Conservation (phyloP, 2,797 vertebrate genomes). For the Rhincodon typus region DNA sequence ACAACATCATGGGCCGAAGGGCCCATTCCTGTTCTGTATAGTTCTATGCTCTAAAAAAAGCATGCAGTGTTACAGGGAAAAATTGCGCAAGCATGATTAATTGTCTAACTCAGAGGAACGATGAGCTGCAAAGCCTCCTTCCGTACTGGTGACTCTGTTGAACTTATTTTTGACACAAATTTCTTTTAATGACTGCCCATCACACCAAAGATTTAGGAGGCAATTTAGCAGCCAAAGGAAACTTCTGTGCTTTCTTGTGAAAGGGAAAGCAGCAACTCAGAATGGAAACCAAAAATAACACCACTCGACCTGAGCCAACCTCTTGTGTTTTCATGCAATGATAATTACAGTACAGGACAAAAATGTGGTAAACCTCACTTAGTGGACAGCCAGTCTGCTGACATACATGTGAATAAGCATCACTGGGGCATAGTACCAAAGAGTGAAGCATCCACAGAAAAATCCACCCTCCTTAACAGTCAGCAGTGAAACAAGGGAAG, state of each 20-base stretch:
- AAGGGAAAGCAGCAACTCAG: background rate
- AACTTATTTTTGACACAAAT: background rate
- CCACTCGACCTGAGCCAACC: too few species aligned
- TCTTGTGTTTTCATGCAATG: background rate
- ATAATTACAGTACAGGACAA: background rate
- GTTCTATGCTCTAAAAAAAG: too few species aligned
- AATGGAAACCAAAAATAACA: background rate
- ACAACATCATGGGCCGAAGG: too few species aligned
- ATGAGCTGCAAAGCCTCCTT: background rate
- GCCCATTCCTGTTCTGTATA: too few species aligned
- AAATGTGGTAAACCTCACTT: background rate
- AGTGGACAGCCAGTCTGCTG: background rate
- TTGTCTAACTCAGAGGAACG: background rate
- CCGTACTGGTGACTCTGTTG: background rate
- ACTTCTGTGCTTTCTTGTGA: background rate
- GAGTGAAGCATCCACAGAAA: background rate
- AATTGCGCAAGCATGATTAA: too few species aligned
- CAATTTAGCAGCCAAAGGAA: background rate
- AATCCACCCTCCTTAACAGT: background rate
- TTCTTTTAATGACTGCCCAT: background rate
- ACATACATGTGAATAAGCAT: background rate
- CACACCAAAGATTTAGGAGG: too few species aligned
- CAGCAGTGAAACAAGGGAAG: background rate
- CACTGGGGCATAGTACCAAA: background rate
- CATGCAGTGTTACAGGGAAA: background rate